Conservation (phyloP, 2,888 invertebrate genomes). For the Odontocolon sp. region DNA sequence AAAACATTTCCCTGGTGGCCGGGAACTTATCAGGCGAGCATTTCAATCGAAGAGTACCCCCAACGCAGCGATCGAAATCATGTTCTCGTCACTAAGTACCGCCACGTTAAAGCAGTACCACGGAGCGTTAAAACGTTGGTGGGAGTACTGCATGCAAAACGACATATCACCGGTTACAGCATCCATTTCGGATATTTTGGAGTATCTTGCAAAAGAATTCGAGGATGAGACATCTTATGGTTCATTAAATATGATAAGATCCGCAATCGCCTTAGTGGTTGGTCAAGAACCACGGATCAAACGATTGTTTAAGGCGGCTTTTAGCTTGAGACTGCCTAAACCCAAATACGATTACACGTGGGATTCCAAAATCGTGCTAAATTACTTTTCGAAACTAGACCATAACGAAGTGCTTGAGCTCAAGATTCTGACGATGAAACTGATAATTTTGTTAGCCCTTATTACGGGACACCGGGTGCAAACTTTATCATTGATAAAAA, state of each 20-base stretch:
- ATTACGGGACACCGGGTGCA: conserved; percentile 46
- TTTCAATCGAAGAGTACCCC: neutral
- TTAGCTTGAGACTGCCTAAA: conserved; percentile 59
- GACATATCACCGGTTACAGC: neutral
- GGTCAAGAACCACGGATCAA: conserved; percentile 51
- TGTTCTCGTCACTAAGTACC: neutral
- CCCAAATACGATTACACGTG: conserved; percentile 66
- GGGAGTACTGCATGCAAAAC: conserved; percentile 1
- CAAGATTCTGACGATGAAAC: neutral
- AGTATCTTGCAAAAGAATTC: conserved; percentile 35
- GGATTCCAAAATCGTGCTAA: conserved; percentile 63
- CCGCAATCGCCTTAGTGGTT: conserved; percentile 45
- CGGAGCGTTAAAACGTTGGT: conserved; percentile 1
- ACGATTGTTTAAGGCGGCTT: conserved; percentile 61
- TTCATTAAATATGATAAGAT: conserved; percentile 37
- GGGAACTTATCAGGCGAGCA: conserved; percentile 60
- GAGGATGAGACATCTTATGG: conserved; percentile 17
- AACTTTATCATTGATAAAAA: conserved; percentile 33
- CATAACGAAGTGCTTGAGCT: neutral
- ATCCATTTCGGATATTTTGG: conserved; percentile 28
- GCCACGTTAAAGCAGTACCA: conserved; percentile 24
- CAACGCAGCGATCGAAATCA: neutral
- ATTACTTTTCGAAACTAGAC: neutral
- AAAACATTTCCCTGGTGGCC: conserved; percentile 51
- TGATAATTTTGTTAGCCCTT: conserved; percentile 23